Evolutionary conservation across 2,888 invertebrate species (phyloP).

Genomic region (Perizoma affinitatum): DNA sequence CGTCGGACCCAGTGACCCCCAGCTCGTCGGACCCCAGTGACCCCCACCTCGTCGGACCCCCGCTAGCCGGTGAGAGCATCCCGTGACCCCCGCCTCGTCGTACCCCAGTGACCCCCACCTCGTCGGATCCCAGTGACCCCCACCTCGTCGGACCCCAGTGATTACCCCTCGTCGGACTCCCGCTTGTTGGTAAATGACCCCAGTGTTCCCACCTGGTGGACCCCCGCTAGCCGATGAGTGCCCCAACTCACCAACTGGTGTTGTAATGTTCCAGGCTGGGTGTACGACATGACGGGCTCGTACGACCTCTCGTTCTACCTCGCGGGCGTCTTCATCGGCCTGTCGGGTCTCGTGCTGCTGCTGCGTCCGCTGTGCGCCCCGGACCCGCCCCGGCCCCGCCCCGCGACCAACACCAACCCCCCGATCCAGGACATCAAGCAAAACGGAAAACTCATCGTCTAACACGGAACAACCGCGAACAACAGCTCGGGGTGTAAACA

Average conservation of each 20-base stretch:
- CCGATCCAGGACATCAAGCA: conserved; percentile 21
- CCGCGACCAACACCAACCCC: neutral
- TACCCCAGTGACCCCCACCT: too few relatives aligned
- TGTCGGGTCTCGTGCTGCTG: conserved; percentile 88
- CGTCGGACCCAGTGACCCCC: neutral
- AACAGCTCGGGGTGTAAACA: too few relatives aligned
- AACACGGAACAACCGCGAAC: neutral
- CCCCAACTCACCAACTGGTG: too few relatives aligned
- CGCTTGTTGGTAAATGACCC: conserved; percentile 88
- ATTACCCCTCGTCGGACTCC: conserved; percentile 78
- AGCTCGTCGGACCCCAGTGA: neutral
- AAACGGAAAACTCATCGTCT: conserved; percentile 35
- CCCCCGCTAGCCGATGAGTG: too few relatives aligned
- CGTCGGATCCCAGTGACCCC: too few relatives aligned
- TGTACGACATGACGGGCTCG: conserved; percentile 90
- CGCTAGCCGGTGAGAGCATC: too few relatives aligned
- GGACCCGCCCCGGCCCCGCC: neutral
- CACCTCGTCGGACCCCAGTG: too few relatives aligned
- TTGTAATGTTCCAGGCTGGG: conserved; percentile 86
- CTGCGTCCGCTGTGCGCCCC: conserved; percentile 47
- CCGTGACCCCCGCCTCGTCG: too few relatives aligned
- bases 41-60: neutral
- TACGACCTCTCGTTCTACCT: conserved; percentile 93
- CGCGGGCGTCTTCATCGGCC: conserved; percentile 90
- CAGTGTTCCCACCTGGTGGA: neutral